Conservation (phyloP, 2,797 vertebrate species). For the Enteromius treurensis region DNA sequence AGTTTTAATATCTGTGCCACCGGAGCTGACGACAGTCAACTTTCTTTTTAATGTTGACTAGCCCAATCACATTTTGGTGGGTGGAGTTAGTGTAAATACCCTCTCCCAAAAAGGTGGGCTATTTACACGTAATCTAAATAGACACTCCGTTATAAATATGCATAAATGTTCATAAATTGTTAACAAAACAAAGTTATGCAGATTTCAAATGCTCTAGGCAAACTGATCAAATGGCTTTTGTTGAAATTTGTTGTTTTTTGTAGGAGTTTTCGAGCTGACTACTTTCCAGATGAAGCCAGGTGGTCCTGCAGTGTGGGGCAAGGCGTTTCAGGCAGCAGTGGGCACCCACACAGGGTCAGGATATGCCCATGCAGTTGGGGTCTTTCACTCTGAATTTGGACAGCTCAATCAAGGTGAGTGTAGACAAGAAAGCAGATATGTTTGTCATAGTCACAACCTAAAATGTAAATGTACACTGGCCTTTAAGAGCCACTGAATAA, state of each 20-base stretch:
- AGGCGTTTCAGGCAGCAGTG: conserved; percentile 79
- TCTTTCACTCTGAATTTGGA: conserved; percentile 89
- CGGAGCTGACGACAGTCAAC: too few relatives aligned
- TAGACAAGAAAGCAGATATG: background rate
- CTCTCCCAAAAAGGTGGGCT: too few relatives aligned
- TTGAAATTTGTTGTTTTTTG: conserved; percentile 29
- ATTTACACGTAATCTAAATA: too few relatives aligned
- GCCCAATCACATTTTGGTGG: too few relatives aligned
- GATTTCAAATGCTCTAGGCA: background rate
- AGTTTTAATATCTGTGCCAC: too few relatives aligned
- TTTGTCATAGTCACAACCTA: background rate
- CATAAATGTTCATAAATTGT: background rate
- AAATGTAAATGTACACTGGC: background rate
- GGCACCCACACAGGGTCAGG: conserved; percentile 79
- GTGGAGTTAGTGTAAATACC: too few relatives aligned
- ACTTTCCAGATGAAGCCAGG: conserved; percentile 91
- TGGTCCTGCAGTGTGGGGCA: conserved; percentile 87
- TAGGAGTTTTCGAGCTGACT: conserved; percentile 88
- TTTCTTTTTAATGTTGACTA: too few relatives aligned
- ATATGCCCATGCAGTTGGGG: conserved; percentile 83
- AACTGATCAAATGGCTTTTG: background rate
- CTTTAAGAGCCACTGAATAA: background rate
- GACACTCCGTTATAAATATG: background rate
- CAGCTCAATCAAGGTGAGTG: conserved; percentile 83
- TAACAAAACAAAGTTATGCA: background rate